Evolutionary conservation across 2,797 vertebrate genomes (phyloP).

Genomic region (Mionectes olivaceus): DNA sequence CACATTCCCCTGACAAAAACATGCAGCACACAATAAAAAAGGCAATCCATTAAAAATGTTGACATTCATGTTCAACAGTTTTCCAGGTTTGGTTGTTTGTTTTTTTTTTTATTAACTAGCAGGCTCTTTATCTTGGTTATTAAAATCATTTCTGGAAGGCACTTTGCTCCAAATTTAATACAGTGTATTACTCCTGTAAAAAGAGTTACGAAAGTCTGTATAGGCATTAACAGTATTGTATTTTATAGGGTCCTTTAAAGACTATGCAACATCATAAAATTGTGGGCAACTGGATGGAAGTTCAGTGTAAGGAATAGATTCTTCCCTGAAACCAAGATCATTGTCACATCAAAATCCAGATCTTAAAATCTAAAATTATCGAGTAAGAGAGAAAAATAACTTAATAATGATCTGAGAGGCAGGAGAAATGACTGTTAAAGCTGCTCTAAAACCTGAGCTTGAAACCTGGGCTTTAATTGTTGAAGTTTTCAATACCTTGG

Average conservation of each 20-base stretch:
- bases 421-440: neutral
- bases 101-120: constrained; percentile 12
- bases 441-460: neutral
- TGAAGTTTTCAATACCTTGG: fast-evolving
- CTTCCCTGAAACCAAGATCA: neutral
- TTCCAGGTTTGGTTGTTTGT: neutral
- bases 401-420: neutral
- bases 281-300: neutral
- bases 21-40: constrained; percentile 69
- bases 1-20: constrained; percentile 74
- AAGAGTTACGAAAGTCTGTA: neutral
- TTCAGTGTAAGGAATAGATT: neutral
- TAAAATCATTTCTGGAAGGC: neutral
- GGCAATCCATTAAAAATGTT: constrained; percentile 71
- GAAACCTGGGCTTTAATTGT: neutral
- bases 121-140: constrained; percentile 16
- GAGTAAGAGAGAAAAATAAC: neutral
- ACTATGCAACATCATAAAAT: neutral
- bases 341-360: neutral
- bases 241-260: neutral
- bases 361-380: neutral
- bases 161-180: neutral
- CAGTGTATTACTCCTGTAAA: neutral
- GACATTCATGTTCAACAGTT: constrained; percentile 64
- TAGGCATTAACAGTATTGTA: neutral